A percentile compares a stretch with the other conserved stretches of the same genome.
Conservation (phyloP, 2,113 vertebrate genomes). For the Lepus europaeus region DNA sequence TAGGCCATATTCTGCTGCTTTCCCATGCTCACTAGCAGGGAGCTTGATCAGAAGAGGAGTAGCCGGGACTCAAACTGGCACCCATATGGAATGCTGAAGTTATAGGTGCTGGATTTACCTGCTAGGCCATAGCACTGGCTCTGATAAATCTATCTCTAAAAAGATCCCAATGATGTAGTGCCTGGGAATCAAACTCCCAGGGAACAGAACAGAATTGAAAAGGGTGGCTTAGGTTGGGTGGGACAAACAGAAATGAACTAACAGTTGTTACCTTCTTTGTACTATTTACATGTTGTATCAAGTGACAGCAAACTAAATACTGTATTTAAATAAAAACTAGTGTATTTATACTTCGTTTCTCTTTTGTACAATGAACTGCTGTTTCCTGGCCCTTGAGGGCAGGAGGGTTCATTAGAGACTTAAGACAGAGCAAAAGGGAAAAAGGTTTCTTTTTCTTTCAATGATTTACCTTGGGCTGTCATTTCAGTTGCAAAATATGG, state of each 20-base stretch:
- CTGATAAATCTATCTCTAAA: too few species aligned
- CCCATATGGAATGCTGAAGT: too few species aligned
- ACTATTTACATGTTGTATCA: not conserved
- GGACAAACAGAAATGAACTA: not conserved
- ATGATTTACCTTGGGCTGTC: not conserved
- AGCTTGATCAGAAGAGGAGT: too few species aligned
- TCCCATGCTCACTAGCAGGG: too few species aligned
- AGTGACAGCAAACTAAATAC: not conserved
- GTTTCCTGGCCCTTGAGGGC: not conserved
- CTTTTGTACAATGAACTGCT: not conserved
- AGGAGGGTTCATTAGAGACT: not conserved
- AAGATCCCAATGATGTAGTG: not conserved
- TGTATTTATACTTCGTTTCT: not conserved
- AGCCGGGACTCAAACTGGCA: too few species aligned
- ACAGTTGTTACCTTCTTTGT: not conserved
- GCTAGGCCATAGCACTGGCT: too few species aligned
- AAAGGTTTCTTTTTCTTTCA: not conserved
- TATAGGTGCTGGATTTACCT: too few species aligned
- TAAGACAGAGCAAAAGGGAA: not conserved
- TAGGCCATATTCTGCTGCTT: too few species aligned
- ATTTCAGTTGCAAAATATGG: not conserved
- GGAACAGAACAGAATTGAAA: not conserved
- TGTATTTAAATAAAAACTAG: not conserved
- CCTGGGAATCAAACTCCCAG: not conserved
- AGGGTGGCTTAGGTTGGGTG: not conserved